Evolutionary conservation across 2,113 vertebrate species (phyloP).

Genomic region (Erpornis zantholeuca): DNA sequence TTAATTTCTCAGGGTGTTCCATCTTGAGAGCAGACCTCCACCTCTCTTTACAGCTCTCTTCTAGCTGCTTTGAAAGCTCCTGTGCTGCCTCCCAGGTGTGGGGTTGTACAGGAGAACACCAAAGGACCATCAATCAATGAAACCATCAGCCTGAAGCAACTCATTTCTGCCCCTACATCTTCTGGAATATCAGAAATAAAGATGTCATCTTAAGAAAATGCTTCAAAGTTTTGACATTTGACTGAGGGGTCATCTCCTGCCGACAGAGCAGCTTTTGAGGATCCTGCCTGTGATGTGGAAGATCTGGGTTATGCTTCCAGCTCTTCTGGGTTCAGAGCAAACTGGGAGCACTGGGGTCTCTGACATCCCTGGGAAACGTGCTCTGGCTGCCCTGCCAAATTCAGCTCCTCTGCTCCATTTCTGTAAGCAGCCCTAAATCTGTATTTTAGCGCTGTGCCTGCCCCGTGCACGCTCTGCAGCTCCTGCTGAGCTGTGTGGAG

Average conservation of each 20-base stretch:
- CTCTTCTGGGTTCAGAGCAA: not conserved
- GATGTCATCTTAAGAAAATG: not conserved
- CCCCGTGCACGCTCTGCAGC: fast-evolving
- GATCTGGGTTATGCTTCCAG: not conserved
- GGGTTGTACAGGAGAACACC: not conserved
- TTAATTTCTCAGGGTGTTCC: not conserved
- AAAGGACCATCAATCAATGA: not conserved
- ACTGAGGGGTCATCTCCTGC: not conserved
- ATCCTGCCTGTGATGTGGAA: fast-evolving
- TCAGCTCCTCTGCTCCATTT: not conserved
- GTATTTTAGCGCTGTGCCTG: fast-evolving
- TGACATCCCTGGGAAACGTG: not conserved
- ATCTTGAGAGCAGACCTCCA: not conserved
- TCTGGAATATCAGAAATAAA: not conserved
- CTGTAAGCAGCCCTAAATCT: not conserved
- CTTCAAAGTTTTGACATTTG: not conserved
- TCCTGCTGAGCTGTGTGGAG: not conserved
- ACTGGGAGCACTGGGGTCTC: not conserved
- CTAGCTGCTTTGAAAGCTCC: not conserved
- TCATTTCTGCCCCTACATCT: not conserved
- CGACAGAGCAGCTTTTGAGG: not conserved
- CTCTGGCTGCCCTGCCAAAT: not conserved
- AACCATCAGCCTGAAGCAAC: not conserved
- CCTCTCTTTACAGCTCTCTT: not conserved
- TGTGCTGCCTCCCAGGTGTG: not conserved